These are phyloP conservation scores for Spatula clypeata DNA, from an alignment of 2,797 vertebrate genomes.

Conservation along the genomic window DNA sequence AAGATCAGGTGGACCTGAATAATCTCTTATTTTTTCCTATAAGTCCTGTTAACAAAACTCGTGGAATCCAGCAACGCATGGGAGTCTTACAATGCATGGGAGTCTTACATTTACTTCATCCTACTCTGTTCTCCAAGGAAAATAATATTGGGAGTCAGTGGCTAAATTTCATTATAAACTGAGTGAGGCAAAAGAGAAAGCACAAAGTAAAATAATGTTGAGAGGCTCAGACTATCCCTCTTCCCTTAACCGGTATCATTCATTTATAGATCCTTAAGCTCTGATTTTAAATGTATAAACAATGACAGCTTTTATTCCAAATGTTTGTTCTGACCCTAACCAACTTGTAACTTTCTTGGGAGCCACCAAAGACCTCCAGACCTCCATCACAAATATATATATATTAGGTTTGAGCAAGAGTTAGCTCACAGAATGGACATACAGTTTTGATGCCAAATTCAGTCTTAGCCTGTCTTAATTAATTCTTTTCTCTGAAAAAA, in stretches of 20 bases:
- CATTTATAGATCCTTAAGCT: not conserved
- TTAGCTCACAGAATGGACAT: not conserved
- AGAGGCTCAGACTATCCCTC: not conserved
- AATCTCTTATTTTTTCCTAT: not conserved
- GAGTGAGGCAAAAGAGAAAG: conserved; percentile 32
- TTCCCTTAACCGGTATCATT: not conserved
- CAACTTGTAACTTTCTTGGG: not conserved
- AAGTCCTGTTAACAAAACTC: conserved; percentile 28
- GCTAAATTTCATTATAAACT: conserved; percentile 9
- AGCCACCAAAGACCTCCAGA: not conserved
- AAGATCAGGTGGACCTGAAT: not conserved
- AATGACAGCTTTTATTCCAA: not conserved
- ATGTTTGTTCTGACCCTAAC: not conserved
- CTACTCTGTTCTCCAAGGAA: conserved; percentile 30
- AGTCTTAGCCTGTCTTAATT: not conserved
- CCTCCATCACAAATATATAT: not conserved
- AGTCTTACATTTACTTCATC: conserved; percentile 35
- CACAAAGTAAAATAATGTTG: not conserved
- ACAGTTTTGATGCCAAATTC: not conserved
- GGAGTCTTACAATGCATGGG: not conserved
- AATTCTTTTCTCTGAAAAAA: not conserved
- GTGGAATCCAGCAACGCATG: not conserved
- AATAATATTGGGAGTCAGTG: not conserved
- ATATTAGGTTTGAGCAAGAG: not conserved
- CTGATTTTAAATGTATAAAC: not conserved